Evolutionary conservation across 2,888 invertebrate genomes (phyloP), one percentile per base, ranked within the genome.

Genomic region (Ennomos fuscantarius): DNA sequence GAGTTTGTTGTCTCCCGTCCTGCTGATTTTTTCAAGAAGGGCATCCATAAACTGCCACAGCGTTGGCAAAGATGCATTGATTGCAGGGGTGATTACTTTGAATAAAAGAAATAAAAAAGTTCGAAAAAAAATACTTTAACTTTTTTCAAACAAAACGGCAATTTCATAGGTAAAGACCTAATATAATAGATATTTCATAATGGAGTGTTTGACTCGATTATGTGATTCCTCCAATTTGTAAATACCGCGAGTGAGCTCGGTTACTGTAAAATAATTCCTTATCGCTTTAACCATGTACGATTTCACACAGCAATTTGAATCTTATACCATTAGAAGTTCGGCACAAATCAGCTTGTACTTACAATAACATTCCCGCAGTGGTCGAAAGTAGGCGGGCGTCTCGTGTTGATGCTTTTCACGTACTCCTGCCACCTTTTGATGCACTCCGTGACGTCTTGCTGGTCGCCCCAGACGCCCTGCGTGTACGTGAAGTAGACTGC

Each of bases 381-480:
- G 66, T 92, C 90, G 67, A 87, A 92, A 50, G 70, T 63, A 31
- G 91, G 92, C 44, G 89, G 90, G 61, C 83, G 83, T 66, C 90
- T 79, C 10, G 89, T 86, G 75, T 87, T 84, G 65, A 91, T 77
- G 72, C 89, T 88, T 60, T 83, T 80, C 50, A 83, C 47, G 74
- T 92, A 92, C 70, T 89, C 90, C 65, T 84, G 78, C 90, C 91
- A 91, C 44, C 92, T 85, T 32, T 79, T 76, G 51, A 87, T 62
- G 76, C 87, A 87, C 71, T 91, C 91, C n/a, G 80, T 84, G 66
- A 84, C 85, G 55, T 88, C 86, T 68, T 74, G 82, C 69, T 92
- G 91, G 66, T 87, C 81, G 66, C 91, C 91, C 92, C 92, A 92
- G 63, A 92, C 82, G 71, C 92, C 92, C 78, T 92, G 90, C 57